phyloP scores from a whole-genome alignment of 2,797 vertebrate species.

The Danio choprae region DNA sequence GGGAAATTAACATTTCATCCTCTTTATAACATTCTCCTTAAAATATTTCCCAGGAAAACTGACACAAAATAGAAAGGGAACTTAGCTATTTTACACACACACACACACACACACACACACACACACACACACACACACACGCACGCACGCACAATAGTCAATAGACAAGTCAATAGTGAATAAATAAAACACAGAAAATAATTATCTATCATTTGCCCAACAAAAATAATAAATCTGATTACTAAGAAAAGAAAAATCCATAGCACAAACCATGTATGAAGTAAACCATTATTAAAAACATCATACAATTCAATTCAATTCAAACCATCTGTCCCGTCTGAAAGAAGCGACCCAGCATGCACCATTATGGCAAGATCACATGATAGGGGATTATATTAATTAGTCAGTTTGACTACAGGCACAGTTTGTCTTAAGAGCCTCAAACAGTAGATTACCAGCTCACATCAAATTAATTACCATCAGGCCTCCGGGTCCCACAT shows the following conservation, averaged over 20 bases:
- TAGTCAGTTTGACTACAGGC: slow-evolving; percentile 44
- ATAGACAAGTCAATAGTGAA: too few relatives aligned
- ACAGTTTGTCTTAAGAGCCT: background rate
- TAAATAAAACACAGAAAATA: too few relatives aligned
- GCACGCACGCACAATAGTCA: too few relatives aligned
- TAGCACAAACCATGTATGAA: background rate
- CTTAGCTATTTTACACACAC: too few relatives aligned
- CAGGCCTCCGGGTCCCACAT: slow-evolving; percentile 10
- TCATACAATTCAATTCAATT: slow-evolving; percentile 21
- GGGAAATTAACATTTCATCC: too few relatives aligned
- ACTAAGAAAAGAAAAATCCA: background rate
- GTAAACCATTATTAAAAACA: background rate
- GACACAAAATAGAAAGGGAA: too few relatives aligned
- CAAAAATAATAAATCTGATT: background rate
- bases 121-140: too few relatives aligned
- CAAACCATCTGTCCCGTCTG: slow-evolving; percentile 48
- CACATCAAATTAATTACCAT: slow-evolving; percentile 48
- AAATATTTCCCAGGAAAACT: too few relatives aligned
- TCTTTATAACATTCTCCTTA: too few relatives aligned
- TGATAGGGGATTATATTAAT: slow-evolving; percentile 51
- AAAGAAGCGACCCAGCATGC: slow-evolving; percentile 30
- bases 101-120: too few relatives aligned
- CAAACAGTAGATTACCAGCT: slow-evolving; percentile 34
- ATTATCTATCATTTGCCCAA: background rate
- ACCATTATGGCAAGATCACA: slow-evolving; percentile 22